Evolutionary conservation across 2,888 invertebrate genomes (phyloP), one percentile per base, ranked within the genome.

Genomic region (Sphaerolaimus hirsutus): DNA sequence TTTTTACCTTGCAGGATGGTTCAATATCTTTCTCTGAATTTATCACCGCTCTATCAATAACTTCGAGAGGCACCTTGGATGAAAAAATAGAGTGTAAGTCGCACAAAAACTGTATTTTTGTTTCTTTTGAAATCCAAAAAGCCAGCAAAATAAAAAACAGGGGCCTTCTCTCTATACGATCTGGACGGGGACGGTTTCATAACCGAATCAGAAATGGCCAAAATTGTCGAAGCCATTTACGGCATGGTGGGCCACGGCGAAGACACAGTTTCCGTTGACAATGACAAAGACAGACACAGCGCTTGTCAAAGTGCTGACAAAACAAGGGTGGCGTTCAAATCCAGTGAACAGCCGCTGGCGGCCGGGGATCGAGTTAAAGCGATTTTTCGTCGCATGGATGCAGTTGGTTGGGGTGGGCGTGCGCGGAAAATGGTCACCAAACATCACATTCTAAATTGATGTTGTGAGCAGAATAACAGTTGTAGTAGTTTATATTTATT

Each of bases 111-210:
- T 10, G 29, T 29, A 10, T 29, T 29, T n/a, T n/a, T n/a, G n/a
- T n/a, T n/a, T n/a, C n/a, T n/a, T n/a, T n/a, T n/a, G n/a, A n/a
- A n/a, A n/a, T n/a, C n/a, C n/a, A n/a, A n/a, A n/a, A n/a, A n/a
- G n/a, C n/a, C n/a, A n/a, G n/a, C 5, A 29, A 29, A 29, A 29
- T 5, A 14, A 29, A 29, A 53, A 56, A 38, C 54, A 68, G 67
- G 68, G 69, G 69, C 69, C 0, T 69, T 69, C 52, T 64, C 63
- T 29, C 55, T 69, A 49, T 69, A 69, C 50, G 69, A 69, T 51
- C 59, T 68, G 25, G 68, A 69, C 58, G 64, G 65, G 45, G 68
- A 69, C 54, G 69, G 69, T 1, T 68, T 56, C 52, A 69, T 69
- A 45, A 68, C 68, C 3, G 64, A 65, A 52, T 55, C 54, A 19